Percentiles rank a stretch among this genome's conserved stretches.
Evolutionary conservation across 1,140 invertebrate species (phyloP).

Genomic region (Brachionus koreanus): DNA sequence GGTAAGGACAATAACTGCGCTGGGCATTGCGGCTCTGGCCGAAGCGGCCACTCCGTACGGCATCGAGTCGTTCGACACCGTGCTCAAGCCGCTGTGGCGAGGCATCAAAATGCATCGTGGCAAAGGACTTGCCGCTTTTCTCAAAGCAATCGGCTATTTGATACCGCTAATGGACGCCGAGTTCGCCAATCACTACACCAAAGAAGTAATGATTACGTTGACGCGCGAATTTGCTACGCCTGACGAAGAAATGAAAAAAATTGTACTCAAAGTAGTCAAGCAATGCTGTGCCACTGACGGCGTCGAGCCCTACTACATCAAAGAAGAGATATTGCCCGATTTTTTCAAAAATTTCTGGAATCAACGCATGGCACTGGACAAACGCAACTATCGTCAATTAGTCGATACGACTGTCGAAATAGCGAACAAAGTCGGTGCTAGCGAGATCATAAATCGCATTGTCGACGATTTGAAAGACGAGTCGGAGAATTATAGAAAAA

Average conservation of each 20-base stretch:
- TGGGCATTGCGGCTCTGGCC: slow-evolving; percentile 88
- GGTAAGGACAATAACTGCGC: slow-evolving; percentile 89
- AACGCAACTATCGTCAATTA: slow-evolving; percentile 91
- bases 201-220: slow-evolving; percentile 98
- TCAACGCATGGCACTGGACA: slow-evolving; percentile 95
- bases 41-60: slow-evolving; percentile 98
- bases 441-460: slow-evolving; percentile 95
- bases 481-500: slow-evolving; percentile 98
- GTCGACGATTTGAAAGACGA: slow-evolving; percentile 99
- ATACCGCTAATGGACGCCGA: slow-evolving; percentile 99
- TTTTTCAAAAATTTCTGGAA: slow-evolving; percentile 99
- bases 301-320: slow-evolving; percentile 97
- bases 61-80: slow-evolving; percentile 98
- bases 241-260: slow-evolving; percentile 99
- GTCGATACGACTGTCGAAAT: slow-evolving; percentile 99
- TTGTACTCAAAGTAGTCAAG: slow-evolving; percentile 99
- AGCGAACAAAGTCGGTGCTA: slow-evolving; percentile 90
- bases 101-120: slow-evolving; percentile 96
- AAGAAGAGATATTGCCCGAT: slow-evolving; percentile 95
- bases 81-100: slow-evolving; percentile 97
- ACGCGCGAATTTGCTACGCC: slow-evolving; percentile 99
- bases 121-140: slow-evolving; percentile 94
- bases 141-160: slow-evolving; percentile 98
- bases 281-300: slow-evolving; percentile 99
- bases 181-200: slow-evolving; percentile 98